Evolutionary conservation across 2,888 invertebrate species (phyloP), one percentile per base, ranked within the genome.

Genomic region (Leptopilina myrica): DNA sequence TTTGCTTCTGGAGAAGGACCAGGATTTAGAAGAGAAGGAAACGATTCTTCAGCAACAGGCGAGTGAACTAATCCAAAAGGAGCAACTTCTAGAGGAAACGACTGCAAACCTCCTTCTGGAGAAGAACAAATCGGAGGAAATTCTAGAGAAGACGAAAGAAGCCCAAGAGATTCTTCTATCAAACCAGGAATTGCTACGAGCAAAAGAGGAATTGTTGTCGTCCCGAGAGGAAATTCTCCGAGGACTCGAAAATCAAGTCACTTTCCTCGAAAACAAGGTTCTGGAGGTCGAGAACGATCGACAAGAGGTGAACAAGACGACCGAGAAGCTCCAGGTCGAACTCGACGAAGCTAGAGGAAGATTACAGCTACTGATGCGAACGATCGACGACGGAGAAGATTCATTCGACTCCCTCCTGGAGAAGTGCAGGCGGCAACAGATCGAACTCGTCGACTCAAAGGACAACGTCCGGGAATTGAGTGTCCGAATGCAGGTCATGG

Each of bases 401-500:
- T 78, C 85, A 12, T 82, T 80, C 5, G 82, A 84, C 6, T 65
- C 65, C 14, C 65, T 84, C 62, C 46, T 84, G 5, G 84, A 84
- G 46, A 69, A 69, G 4, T 80, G 88, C 5, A 84, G 82, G 5
- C 87, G 85, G n/a, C 85, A 83, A 12, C 86, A 90, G n/a, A 76
- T 80, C 2, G 85, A 88, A n/a, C 77, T 90, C n/a, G 87, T 87
- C 0, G 90, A 91, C 1, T 84, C 88, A 0, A 90, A 87, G n/a
- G 91, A 91, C 56, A 87, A 86, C n/a, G 91, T 90, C 0, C 86
- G 91, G 5, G 92, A 92, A 69, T 82, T 91, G 0, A 88, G 88
- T 2, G 91, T 91, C 5, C 87, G 90, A 7, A 91, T 92, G 91
- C 87, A 91, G 78, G 89, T 90, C 0, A 91, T 92, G 89, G 90